A percentile compares a stretch with the other conserved stretches of the same genome.
Evolutionary conservation across 1,140 invertebrate species (phyloP).

Genomic region (Cherax destructor): DNA sequence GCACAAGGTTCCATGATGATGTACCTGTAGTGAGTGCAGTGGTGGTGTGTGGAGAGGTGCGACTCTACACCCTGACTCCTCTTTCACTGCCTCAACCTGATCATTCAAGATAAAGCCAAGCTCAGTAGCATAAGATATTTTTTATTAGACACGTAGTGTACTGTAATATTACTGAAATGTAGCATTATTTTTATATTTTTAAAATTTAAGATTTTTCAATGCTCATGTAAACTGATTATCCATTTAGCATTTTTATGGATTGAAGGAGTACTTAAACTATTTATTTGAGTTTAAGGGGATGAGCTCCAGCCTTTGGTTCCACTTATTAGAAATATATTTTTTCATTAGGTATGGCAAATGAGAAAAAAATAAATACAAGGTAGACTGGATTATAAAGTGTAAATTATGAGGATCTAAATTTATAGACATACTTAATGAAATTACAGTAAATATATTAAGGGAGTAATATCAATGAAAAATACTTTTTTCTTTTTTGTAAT

Average conservation of each 20-base stretch:
- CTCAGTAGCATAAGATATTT: background rate
- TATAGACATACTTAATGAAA: no score
- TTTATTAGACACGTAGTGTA: background rate
- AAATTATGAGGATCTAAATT: no score
- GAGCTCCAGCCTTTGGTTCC: no score
- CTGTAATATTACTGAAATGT: background rate
- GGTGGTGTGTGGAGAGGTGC: constrained; percentile 43
- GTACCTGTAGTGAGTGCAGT: constrained; percentile 40
- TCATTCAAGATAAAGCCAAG: background rate
- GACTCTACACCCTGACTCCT: constrained; percentile 53
- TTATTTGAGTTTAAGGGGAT: no score
- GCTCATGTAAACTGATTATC: background rate
- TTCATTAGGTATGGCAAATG: no score
- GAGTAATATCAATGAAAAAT: no score
- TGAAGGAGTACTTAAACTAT: no score
- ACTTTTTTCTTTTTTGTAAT: no score
- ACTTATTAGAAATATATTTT: no score
- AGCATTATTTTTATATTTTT: background rate
- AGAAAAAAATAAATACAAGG: no score
- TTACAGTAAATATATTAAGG: no score
- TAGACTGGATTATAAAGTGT: no score
- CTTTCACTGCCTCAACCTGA: constrained; percentile 29
- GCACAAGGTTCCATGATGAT: constrained; percentile 34
- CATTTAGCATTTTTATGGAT: background rate
- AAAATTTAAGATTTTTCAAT: background rate